These are phyloP conservation scores for Chionodraco myersi DNA, from an alignment of 2,113 vertebrate genomes.

Conservation along the genomic window DNA sequence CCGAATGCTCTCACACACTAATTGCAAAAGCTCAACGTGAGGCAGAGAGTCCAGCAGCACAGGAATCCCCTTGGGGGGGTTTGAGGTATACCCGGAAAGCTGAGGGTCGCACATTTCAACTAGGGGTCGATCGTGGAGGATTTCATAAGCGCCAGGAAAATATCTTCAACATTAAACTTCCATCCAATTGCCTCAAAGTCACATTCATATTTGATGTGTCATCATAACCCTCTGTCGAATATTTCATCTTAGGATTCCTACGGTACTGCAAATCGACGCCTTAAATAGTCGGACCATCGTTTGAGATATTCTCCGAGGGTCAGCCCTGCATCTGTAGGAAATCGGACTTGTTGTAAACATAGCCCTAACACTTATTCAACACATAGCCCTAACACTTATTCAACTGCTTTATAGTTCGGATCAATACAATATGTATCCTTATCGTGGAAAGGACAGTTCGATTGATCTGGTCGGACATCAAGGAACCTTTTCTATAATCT, in stretches of 20 bases:
- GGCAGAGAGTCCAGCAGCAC: conserved; percentile 36
- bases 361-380: background rate
- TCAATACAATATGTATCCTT: no score
- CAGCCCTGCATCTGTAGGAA: conserved; percentile 19
- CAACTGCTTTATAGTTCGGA: no score
- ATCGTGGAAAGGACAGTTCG: no score
- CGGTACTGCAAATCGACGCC: conserved; percentile 18
- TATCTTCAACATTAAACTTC: conserved; percentile 44
- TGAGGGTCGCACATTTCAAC: conserved; percentile 35
- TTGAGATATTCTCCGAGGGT: conserved; percentile 8
- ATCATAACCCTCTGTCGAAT: conserved; percentile 38
- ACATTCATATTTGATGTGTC: conserved; percentile 63
- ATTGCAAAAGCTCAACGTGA: conserved; percentile 50
- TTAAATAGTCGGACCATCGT: conserved; percentile 29
- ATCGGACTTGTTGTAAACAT: background rate
- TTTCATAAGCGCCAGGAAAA: conserved; percentile 46
- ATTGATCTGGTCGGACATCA: no score
- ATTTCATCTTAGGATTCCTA: conserved; percentile 39
- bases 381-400: no score
- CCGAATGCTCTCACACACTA: no score
- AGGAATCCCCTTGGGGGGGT: conserved; percentile 34
- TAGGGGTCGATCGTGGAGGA: conserved; percentile 26
- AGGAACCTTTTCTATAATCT: no score
- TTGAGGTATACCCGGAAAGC: conserved; percentile 18
- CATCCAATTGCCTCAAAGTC: conserved; percentile 54